Conservation (phyloP, 2,888 invertebrate genomes). For the Pseudolycoriella hygida region DNA sequence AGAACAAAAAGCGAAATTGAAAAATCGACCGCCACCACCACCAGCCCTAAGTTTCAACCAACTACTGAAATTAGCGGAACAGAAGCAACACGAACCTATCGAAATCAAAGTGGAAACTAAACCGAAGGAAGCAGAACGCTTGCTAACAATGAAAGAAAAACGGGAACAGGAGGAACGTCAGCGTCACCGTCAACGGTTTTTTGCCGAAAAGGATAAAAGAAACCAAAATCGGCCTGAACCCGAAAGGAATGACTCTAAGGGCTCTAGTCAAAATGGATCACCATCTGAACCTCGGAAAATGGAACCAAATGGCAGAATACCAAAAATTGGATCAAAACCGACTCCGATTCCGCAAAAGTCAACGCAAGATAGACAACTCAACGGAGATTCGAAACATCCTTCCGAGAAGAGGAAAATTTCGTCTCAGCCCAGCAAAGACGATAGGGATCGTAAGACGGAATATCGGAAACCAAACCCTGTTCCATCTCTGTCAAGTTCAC, state of each 20-base stretch:
- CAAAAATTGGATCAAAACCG: conserved; percentile 30
- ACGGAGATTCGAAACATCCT: conserved; percentile 9
- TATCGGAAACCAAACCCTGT: no score
- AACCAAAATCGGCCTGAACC: conserved; percentile 19
- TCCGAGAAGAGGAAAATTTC: conserved; percentile 12
- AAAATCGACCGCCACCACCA: conserved; percentile 37
- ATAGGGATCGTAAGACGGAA: background rate
- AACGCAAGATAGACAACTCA: background rate
- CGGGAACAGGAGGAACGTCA: conserved; percentile 54
- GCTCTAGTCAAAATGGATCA: background rate
- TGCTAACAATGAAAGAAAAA: conserved; percentile 67
- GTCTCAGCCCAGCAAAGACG: background rate
- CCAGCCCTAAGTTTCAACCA: conserved; percentile 65
- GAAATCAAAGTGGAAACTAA: conserved; percentile 37
- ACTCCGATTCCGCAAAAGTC: conserved; percentile 3
- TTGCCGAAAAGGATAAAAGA: conserved; percentile 33
- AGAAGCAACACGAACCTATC: conserved; percentile 66
- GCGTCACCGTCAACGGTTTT: conserved; percentile 44
- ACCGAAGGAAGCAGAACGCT: conserved; percentile 42
- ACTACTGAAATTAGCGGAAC: conserved; percentile 62
- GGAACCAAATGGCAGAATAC: conserved; percentile 31
- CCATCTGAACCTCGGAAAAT: conserved; percentile 11
- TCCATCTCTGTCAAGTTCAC: no score
- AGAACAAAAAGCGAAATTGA: conserved; percentile 37
- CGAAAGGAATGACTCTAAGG: background rate